These are phyloP conservation scores for Megalopta genalis DNA, from an alignment of 1,140 invertebrate genomes.

Conservation along the genomic window DNA sequence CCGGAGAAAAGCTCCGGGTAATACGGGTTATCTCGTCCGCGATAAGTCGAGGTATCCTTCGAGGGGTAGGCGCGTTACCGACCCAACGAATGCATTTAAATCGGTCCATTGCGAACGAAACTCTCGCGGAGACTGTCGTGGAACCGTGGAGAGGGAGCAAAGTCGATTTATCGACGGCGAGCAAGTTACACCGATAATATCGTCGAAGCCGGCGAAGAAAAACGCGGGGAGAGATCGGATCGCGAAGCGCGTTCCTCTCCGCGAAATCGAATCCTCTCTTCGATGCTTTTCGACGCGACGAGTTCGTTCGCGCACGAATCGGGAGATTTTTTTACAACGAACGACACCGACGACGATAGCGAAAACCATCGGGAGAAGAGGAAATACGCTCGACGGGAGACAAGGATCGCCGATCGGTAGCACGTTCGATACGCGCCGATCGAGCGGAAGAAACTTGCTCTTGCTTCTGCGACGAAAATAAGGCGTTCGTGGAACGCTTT, in stretches of 20 bases:
- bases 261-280: no score
- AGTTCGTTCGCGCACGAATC: no score
- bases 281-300: no score
- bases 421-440: no score
- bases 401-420: no score
- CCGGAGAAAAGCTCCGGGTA: constrained; percentile 5
- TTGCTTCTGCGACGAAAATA: background rate
- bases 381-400: no score
- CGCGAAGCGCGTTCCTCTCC: background rate
- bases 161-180: background rate
- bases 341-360: no score
- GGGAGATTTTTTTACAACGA: no score
- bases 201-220: background rate
- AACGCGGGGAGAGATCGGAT: background rate
- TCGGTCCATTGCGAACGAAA: constrained; percentile 41
- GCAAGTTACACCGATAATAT: constrained; percentile 2
- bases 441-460: no score
- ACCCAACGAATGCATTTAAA: constrained; percentile 62
- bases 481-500: constrained; percentile 9
- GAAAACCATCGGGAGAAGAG: no score
- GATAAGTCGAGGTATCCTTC: constrained; percentile 22
- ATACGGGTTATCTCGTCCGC: background rate
- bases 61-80: background rate
- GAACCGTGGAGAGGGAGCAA: background rate
- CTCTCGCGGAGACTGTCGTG: no score